Conservation (phyloP, 2,113 vertebrate genomes). For the Indicator maculatus region DNA sequence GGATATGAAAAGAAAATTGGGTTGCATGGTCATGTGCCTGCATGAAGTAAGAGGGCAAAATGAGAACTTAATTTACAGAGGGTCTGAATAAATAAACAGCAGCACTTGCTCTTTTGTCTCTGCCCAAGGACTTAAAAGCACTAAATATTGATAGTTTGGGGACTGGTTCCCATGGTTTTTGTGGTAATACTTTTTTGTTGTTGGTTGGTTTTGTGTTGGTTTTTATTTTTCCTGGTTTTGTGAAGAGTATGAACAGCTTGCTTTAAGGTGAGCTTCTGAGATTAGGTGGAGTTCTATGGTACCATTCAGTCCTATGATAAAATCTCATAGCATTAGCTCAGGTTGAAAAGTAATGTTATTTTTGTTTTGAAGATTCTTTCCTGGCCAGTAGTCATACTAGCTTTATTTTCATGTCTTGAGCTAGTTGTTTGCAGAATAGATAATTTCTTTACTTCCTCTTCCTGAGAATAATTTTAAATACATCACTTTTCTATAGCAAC, state of each 20-base stretch:
- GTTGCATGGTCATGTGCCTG: background rate
- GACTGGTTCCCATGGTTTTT: background rate
- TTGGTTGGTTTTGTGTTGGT: too few species aligned
- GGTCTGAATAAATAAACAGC: background rate
- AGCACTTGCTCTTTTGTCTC: background rate
- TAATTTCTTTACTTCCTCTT: background rate
- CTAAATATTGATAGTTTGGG: accelerated
- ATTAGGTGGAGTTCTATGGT: background rate
- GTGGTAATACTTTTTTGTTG: background rate
- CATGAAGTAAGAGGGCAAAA: background rate
- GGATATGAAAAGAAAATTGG: background rate
- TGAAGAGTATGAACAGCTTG: background rate
- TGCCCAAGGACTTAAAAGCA: background rate
- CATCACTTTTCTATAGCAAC: background rate
- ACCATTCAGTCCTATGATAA: background rate
- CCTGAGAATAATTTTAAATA: background rate
- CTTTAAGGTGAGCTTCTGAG: background rate
- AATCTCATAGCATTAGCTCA: background rate
- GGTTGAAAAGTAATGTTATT: background rate
- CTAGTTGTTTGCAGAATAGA: background rate
- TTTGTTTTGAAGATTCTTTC: background rate
- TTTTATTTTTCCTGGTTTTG: background rate
- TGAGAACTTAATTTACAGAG: background rate
- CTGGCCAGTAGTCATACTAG: background rate
- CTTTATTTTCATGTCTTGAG: background rate